Evolutionary conservation across 2,888 invertebrate genomes (phyloP), one percentile per base, ranked within the genome.

Genomic region (Elegia similella): DNA sequence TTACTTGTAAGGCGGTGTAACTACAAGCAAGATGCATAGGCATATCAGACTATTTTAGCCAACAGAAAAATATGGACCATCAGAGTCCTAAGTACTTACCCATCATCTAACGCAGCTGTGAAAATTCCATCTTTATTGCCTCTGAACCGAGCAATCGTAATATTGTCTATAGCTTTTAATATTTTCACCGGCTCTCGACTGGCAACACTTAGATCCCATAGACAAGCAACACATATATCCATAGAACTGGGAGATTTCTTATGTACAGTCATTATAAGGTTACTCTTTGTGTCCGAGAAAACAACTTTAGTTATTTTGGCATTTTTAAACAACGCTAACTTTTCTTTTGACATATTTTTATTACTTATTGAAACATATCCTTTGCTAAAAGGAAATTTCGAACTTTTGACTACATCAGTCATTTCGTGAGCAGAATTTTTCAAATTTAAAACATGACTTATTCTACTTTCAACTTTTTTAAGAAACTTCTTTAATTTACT

Each of bases 121-220:
- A 91, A 80, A 43, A 86, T 64, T 0, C 91, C 91, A 63, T 86
- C 81, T n/a, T 75, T 68, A 42, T 64, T 73, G 0, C 88, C 90
- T 57, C 66, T 76, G 55, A 82, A 82, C 59, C 70, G 70, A 42
- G 84, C 88, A 56, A 82, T 73, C 2, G 63, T 63, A 5, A 91
- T 72, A 70, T 83, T 75, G 52, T 88, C 84, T 58, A 87, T 79
- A 0, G 85, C 80, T 5, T 82, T 75, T 23, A 92, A 67, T 55
- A 84, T 60, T 70, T 88, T 91, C 6, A 82, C 15, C 0, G 89
- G 88, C 30, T 85, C 80, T 1, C 64, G 63, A 23, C 69, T 80
- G 59, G 78, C 76, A 71, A 82, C 75, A 80, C 78, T 79, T 1
- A 83, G 67, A 52, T 91, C 86, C 91, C 91, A 91, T 43, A 91